Conservation (phyloP, 2,797 vertebrate species). For the Chrosomus eos region DNA sequence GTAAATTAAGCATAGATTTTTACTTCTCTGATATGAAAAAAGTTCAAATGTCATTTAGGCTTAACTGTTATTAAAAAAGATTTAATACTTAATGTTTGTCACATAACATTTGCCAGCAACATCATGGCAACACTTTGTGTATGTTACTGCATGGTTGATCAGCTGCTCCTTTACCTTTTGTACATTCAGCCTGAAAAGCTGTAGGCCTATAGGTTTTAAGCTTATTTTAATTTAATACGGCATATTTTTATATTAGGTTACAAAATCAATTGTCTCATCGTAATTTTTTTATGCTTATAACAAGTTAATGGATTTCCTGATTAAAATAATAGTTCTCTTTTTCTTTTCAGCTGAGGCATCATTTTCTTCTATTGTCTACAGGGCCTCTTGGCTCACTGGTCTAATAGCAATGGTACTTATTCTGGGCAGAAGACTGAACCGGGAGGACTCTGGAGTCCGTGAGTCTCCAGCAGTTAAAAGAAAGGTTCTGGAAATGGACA, state of each 20-base stretch:
- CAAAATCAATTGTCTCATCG: background rate
- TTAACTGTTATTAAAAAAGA: background rate
- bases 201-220: background rate
- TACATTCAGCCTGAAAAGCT: background rate
- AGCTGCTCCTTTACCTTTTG: background rate
- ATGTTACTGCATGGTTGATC: background rate
- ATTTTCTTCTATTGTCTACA: constrained; percentile 20
- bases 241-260: background rate
- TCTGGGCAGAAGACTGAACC: constrained; percentile 92
- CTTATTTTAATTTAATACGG: background rate
- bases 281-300: background rate
- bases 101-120: background rate
- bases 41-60: background rate
- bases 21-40: background rate
- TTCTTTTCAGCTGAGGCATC: constrained; percentile 3
- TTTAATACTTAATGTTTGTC: background rate
- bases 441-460: constrained; percentile 89
- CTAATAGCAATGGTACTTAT: constrained; percentile 94
- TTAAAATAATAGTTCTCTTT: background rate
- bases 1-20: background rate
- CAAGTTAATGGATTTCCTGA: constrained; percentile 3
- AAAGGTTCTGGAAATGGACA: constrained; percentile 90
- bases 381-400: constrained; percentile 45
- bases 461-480: constrained; percentile 96
- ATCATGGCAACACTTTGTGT: background rate